A percentile compares a stretch with the other conserved stretches of the same genome.
These are phyloP conservation scores for Drosophila meridiana DNA, from an alignment of 2,888 invertebrate genomes.

Conservation along the genomic window DNA sequence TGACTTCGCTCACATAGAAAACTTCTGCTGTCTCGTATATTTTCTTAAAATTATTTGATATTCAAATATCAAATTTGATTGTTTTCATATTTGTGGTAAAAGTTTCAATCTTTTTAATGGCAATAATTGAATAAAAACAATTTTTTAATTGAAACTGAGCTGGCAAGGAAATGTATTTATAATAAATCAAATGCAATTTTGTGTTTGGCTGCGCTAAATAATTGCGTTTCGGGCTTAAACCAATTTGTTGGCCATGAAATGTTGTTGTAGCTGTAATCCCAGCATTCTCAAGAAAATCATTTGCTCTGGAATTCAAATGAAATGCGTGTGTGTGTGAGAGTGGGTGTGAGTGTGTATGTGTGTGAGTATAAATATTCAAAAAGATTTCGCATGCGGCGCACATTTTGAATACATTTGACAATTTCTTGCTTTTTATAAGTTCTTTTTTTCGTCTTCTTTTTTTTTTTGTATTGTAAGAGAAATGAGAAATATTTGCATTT, in stretches of 20 bases:
- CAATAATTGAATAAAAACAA: background rate
- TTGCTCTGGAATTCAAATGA: slow-evolving; percentile 67
- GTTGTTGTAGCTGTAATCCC: slow-evolving; percentile 44
- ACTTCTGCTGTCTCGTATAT: background rate
- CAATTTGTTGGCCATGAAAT: slow-evolving; percentile 51
- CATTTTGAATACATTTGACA: slow-evolving; percentile 81
- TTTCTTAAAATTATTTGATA: background rate
- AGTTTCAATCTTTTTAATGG: background rate
- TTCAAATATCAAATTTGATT: background rate
- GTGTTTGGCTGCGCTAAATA: background rate
- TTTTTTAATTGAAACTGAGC: background rate
- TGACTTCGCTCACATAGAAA: background rate
- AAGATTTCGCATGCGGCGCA: slow-evolving; percentile 79
- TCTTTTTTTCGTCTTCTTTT: background rate
- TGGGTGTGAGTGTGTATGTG: slow-evolving; percentile 5
- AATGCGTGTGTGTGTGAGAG: background rate
- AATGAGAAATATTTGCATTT: slow-evolving; percentile 82
- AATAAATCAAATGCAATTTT: slow-evolving; percentile 5
- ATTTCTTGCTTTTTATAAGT: slow-evolving; percentile 51
- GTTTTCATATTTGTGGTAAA: background rate
- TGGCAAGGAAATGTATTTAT: background rate
- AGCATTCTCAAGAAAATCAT: slow-evolving; percentile 47
- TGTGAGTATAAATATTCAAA: slow-evolving; percentile 74
- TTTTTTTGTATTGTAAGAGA: slow-evolving; percentile 64
- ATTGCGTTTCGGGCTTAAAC: slow-evolving; percentile 6